phyloP scores from a whole-genome alignment of 2,888 invertebrate species.

The Caenorhabditis becei region DNA sequence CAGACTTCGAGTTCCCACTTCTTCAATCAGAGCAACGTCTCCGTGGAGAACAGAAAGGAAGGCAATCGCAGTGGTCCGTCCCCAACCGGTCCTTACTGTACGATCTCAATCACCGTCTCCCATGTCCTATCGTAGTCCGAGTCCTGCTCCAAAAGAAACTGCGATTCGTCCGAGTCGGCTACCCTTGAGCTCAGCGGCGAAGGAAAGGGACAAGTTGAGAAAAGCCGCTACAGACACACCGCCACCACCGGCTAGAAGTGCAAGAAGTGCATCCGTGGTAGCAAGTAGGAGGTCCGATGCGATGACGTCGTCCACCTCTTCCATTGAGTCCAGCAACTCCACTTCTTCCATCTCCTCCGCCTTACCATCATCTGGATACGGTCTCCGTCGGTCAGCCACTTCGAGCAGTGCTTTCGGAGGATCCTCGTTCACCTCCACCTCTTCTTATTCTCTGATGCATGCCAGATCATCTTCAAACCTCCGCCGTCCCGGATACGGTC shows the following conservation, averaged over 20 bases:
- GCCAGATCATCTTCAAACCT: slow-evolving; percentile 65
- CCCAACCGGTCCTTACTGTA: slow-evolving; percentile 78
- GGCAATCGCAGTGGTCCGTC: slow-evolving; percentile 77
- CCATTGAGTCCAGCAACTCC: slow-evolving; percentile 20
- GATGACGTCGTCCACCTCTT: slow-evolving; percentile 58
- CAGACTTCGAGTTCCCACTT: slow-evolving; percentile 52
- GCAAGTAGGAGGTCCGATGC: slow-evolving; percentile 47
- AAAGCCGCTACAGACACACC: slow-evolving; percentile 47
- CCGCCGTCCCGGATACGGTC: slow-evolving; percentile 74
- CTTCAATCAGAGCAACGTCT: slow-evolving; percentile 57
- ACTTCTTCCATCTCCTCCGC: slow-evolving; percentile 9
- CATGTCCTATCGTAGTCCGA: slow-evolving; percentile 61
- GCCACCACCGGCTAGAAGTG: slow-evolving; percentile 33
- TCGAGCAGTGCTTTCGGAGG: slow-evolving; percentile 61
- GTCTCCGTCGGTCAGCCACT: slow-evolving; percentile 62
- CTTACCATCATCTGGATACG: slow-evolving; percentile 46
- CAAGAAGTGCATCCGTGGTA: slow-evolving; percentile 47
- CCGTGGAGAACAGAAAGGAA: slow-evolving; percentile 70
- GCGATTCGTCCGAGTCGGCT: slow-evolving; percentile 63
- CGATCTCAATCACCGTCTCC: slow-evolving; percentile 58
- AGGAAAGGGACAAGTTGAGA: slow-evolving; percentile 59
- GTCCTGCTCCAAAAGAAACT: slow-evolving; percentile 63
- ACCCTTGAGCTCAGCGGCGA: slow-evolving; percentile 68
- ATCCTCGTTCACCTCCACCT: slow-evolving; percentile 56
- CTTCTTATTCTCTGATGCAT: slow-evolving; percentile 58